These are phyloP conservation scores for Gorsachius goisagi DNA, from an alignment of 2,113 vertebrate species.

Conservation along the genomic window DNA sequence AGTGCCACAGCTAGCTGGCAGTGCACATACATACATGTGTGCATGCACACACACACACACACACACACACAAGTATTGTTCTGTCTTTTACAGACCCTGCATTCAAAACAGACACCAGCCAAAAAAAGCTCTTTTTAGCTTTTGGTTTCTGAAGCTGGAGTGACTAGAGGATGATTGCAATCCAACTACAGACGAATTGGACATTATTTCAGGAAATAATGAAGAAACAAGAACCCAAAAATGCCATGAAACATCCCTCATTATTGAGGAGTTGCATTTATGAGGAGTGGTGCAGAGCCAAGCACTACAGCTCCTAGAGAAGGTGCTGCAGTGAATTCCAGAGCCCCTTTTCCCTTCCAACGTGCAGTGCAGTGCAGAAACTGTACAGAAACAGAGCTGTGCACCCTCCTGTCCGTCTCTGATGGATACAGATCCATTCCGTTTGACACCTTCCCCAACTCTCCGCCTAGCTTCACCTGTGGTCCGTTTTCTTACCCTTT, in stretches of 20 bases:
- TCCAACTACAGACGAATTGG: neutral
- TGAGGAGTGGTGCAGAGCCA: neutral
- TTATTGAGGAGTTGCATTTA: neutral
- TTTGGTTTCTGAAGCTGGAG: neutral
- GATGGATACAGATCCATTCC: neutral
- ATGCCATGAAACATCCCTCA: neutral
- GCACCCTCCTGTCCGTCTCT: neutral
- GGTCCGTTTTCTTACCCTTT: neutral
- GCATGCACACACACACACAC: neutral
- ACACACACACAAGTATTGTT: neutral
- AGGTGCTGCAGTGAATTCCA: neutral
- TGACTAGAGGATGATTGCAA: neutral
- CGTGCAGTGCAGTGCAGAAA: no score
- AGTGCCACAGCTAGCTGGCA: neutral
- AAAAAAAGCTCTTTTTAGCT: neutral
- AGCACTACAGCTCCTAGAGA: neutral
- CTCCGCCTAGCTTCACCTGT: neutral
- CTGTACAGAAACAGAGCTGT: neutral
- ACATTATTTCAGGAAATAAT: neutral
- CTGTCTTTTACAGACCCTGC: neutral
- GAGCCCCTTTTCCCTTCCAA: neutral
- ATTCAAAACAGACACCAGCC: neutral
- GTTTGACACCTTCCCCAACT: neutral
- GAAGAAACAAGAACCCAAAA: neutral
- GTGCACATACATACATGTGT: fast-evolving